A percentile compares a stretch with the other conserved stretches of the same genome.
These are phyloP conservation scores for Paracanthobrama guichenoti DNA, from an alignment of 2,113 vertebrate genomes.

Conservation along the genomic window DNA sequence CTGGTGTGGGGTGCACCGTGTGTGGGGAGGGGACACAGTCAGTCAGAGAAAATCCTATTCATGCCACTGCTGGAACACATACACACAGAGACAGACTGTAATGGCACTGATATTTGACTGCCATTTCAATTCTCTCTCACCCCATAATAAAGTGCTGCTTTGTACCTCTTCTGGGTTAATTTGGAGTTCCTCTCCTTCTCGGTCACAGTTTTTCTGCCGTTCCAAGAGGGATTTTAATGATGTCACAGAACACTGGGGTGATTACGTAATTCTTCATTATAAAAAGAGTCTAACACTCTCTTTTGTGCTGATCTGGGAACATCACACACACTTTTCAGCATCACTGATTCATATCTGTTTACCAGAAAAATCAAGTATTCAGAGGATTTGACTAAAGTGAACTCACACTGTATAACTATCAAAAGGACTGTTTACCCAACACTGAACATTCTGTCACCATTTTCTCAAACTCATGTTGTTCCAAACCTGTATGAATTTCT, in stretches of 20 bases:
- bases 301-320: conserved; percentile 45
- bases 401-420: not conserved
- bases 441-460: not conserved
- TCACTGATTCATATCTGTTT: conserved; percentile 7
- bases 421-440: not conserved
- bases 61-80: conserved; percentile 40
- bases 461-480: not conserved
- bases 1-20: conserved; percentile 21
- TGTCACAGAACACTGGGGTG: conserved; percentile 38
- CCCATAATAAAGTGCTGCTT: not conserved
- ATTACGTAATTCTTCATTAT: conserved; percentile 45
- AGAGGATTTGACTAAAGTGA: not conserved
- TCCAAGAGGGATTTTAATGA: conserved; percentile 40
- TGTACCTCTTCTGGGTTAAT: conserved; percentile 3
- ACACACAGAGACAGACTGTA: conserved; percentile 1
- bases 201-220: not conserved
- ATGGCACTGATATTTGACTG: conserved; percentile 6
- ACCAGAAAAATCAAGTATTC: not conserved
- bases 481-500: too few relatives aligned
- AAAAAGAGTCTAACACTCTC: not conserved
- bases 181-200: not conserved
- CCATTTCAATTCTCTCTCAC: conserved; percentile 22
- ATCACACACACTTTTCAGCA: not conserved
- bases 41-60: conserved; percentile 45
- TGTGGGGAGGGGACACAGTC: conserved; percentile 17